A percentile compares a stretch with the other conserved stretches of the same genome.
These are phyloP conservation scores for Leptinotarsa juncta DNA, from an alignment of 2,888 invertebrate species.

Conservation along the genomic window DNA sequence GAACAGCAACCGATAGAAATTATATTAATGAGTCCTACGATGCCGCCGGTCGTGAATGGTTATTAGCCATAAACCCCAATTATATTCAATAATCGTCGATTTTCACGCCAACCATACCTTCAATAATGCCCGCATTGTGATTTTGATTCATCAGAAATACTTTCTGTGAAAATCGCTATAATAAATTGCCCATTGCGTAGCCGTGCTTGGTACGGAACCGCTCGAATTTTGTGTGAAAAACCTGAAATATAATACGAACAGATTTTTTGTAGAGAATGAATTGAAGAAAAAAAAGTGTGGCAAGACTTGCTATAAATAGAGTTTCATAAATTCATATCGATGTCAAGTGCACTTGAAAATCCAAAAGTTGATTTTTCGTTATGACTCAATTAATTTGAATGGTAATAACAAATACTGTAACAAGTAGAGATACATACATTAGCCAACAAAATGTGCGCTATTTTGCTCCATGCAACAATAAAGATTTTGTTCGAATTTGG, in stretches of 20 bases:
- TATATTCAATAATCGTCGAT: conserved; percentile 49
- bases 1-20: conserved; percentile 32
- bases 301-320: no score
- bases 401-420: no score
- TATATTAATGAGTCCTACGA: conserved; percentile 40
- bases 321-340: no score
- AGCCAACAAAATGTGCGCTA: no score
- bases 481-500: no score
- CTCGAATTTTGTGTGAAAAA: conserved; percentile 13
- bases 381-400: no score
- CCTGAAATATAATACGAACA: neutral
- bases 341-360: no score
- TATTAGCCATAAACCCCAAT: conserved; percentile 44
- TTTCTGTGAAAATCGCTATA: conserved; percentile 51
- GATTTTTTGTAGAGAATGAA: neutral
- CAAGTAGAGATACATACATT: no score
- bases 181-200: conserved; percentile 46
- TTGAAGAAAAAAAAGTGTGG: no score
- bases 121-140: conserved; percentile 48
- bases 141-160: conserved; percentile 51
- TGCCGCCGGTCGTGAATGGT: conserved; percentile 42
- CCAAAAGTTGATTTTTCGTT: no score
- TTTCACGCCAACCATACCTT: conserved; percentile 49
- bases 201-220: conserved; percentile 44
- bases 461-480: no score